These are phyloP conservation scores for Vulpes ferrilata DNA, from an alignment of 2,113 vertebrate species.

Conservation along the genomic window DNA sequence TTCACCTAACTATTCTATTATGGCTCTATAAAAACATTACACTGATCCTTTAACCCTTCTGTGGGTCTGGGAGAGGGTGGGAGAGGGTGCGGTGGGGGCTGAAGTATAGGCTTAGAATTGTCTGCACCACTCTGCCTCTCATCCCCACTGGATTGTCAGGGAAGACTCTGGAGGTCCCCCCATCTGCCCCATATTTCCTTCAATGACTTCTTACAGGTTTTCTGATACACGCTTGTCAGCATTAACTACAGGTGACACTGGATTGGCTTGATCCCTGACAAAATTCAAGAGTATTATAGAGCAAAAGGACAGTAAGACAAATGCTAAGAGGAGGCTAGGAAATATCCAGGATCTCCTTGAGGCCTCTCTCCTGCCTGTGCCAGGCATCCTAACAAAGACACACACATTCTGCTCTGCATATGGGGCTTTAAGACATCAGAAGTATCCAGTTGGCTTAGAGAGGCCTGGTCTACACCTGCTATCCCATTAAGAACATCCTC, in stretches of 20 bases:
- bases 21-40: background rate
- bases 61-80: background rate
- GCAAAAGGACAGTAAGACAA: background rate
- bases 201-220: conserved; percentile 32
- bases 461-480: background rate
- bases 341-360: background rate
- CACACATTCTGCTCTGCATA: background rate
- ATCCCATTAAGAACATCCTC: background rate
- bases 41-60: background rate
- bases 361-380: background rate
- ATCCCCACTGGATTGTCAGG: background rate
- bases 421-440: background rate
- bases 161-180: background rate
- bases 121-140: background rate
- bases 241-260: conserved; percentile 25
- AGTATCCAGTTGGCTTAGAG: background rate
- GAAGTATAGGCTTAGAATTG: background rate
- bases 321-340: background rate
- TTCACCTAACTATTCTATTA: background rate
- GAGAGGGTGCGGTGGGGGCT: rapidly evolving
- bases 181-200: background rate
- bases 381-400: no score
- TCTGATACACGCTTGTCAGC: conserved; percentile 27
- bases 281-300: conserved; percentile 24
- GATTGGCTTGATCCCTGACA: conserved; percentile 30